These are phyloP conservation scores for Heliopora coerulea DNA, from an alignment of 92 coral and sea anemone species.

Conservation along the genomic window DNA sequence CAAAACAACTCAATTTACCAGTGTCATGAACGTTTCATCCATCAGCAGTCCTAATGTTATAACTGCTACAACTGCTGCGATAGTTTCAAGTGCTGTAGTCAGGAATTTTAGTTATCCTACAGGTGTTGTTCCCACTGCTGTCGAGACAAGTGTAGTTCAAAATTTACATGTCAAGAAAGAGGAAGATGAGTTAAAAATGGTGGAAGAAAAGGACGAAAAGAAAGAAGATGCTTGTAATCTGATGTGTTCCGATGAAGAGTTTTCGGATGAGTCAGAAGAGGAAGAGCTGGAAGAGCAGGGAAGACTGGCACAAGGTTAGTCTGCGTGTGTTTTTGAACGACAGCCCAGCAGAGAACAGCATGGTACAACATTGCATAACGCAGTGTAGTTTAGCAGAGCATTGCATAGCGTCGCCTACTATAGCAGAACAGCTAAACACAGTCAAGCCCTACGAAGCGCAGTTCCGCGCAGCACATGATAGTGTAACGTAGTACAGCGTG, in stretches of 20 bases:
- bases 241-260: constrained; percentile 45
- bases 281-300: constrained; percentile 7
- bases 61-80: constrained; percentile 87
- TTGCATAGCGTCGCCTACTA: too few relatives aligned
- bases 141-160: constrained; percentile 23
- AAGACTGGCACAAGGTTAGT: constrained; percentile 3
- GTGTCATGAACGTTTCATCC: constrained; percentile 24
- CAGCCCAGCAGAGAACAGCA: too few relatives aligned
- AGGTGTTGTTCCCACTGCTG: constrained; percentile 18
- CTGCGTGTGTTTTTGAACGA: neutral
- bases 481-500: too few relatives aligned
- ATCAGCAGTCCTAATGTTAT: constrained; percentile 71
- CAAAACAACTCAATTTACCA: neutral
- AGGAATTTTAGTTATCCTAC: constrained; percentile 5
- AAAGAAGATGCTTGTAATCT: constrained; percentile 18
- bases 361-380: too few relatives aligned
- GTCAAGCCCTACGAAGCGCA: too few relatives aligned
- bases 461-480: too few relatives aligned
- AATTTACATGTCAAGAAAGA: constrained; percentile 16
- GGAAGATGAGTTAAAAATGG: neutral
- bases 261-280: constrained; percentile 35
- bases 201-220: neutral
- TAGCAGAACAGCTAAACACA: too few relatives aligned
- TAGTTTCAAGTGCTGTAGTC: constrained; percentile 6
- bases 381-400: too few relatives aligned